Base-by-base conservation (phyloP, 2,888 invertebrate species). In the Ceramica pisi region DNA sequence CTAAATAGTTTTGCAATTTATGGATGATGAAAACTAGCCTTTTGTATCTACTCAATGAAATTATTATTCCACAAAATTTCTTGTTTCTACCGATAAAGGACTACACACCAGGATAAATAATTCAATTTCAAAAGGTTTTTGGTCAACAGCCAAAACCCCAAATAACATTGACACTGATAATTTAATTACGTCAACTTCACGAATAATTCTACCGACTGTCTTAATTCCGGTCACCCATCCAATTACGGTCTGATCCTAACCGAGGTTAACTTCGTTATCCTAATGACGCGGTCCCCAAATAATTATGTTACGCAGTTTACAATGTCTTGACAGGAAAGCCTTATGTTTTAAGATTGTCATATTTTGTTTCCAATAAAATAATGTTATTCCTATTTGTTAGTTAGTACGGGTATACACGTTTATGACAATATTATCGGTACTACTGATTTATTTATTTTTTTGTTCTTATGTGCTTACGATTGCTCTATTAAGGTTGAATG, bases 221-320 rank as follows among this genome's bases (percentile, higher is more conserved):
- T 65, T 61, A 69, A 77, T 70, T 67, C 38, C 46, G 50, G 59
- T 72, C 26, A 67, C 68, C 74, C 74, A 82, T 82, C 74, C 67
- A 84, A 78, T 82, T 82, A 72, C 16, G 55, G 60, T 21, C 21
- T 46, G 56, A 67, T 44, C 67, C 50, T 59, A 73, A 74, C 53
- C 41, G 68, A 65, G 55, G 63, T 74, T 75, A 74, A 83, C 55
- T 74, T 70, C 51, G 66, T 79, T 83, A 82, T 41, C 56, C 70
- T 74, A 80, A 83, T 82, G 72, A 74, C 21, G 31, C n/a, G 56
- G 65, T 71, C 38, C 16, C 31, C n/a, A 76, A 82, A 74, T 65
- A 82, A 80, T 83, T 79, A 72, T 21, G 38, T 56, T 48, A 53
- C 44, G 35, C 35, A 63, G 55, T 81, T 67, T 64, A 59, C 23